Conservation (phyloP, 1,140 invertebrate species). For the Drosophila bocqueti region DNA sequence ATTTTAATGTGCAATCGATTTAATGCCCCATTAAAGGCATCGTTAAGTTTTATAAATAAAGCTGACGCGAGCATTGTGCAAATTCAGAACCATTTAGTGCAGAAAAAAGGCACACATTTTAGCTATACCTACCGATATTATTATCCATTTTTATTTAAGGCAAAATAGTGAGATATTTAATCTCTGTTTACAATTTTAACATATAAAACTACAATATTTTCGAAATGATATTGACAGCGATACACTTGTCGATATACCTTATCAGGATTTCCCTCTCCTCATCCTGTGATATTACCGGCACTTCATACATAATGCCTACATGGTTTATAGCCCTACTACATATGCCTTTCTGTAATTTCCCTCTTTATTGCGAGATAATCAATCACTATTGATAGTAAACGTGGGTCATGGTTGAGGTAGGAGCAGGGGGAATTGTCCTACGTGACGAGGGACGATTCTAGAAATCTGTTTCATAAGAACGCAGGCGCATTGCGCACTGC, state of each 20-base stretch:
- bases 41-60: not conserved
- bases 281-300: not conserved
- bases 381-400: conserved; percentile 16
- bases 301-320: not conserved
- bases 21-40: not conserved
- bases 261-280: not conserved
- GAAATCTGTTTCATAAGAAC: conserved; percentile 46
- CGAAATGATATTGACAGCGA: too few relatives aligned
- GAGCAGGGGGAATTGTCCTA: conserved; percentile 1
- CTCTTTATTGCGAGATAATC: conserved; percentile 11
- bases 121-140: not conserved
- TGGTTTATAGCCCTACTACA: not conserved
- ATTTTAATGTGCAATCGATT: not conserved
- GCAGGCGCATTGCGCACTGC: conserved; percentile 31
- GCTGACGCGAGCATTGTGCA: not conserved
- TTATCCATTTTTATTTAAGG: not conserved
- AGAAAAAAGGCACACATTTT: not conserved
- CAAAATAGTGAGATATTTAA: too few relatives aligned
- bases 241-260: too few relatives aligned
- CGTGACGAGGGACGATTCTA: conserved; percentile 30
- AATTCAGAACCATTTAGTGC: not conserved
- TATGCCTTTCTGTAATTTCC: not conserved
- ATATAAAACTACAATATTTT: not conserved
- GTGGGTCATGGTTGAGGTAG: not conserved
- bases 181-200: not conserved